Evolutionary conservation across 2,797 vertebrate genomes (phyloP).

Genomic region (Enteromius unitaeniatus): DNA sequence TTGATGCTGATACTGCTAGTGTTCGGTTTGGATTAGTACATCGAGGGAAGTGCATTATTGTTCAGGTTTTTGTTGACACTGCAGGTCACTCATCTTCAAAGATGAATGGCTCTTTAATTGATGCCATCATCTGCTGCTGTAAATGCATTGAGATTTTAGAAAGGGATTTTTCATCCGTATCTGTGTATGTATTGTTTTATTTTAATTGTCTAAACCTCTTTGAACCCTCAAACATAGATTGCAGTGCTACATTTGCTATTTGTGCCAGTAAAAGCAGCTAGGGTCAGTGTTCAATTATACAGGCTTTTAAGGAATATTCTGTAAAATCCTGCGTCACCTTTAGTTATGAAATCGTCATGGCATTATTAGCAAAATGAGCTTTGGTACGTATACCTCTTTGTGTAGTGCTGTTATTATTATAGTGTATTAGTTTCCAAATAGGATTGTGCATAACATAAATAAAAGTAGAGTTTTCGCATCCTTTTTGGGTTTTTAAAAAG

Average conservation of each 20-base stretch:
- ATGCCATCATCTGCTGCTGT: slow-evolving; percentile 45
- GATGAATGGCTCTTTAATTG: slow-evolving; percentile 53
- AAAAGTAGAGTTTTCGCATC: neutral
- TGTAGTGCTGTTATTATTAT: neutral
- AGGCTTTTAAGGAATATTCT: neutral
- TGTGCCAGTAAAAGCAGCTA: neutral
- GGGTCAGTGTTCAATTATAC: neutral
- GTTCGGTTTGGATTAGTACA: neutral
- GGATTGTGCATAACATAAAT: neutral
- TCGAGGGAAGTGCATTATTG: neutral
- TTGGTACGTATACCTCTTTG: too few species aligned
- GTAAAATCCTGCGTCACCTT: neutral
- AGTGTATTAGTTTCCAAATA: neutral
- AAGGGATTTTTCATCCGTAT: neutral
- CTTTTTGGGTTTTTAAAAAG: too few species aligned
- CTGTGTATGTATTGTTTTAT: neutral
- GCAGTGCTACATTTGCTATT: neutral
- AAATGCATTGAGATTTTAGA: neutral
- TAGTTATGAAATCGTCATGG: neutral
- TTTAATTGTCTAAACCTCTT: slow-evolving; percentile 45
- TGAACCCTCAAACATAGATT: neutral
- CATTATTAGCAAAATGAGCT: neutral
- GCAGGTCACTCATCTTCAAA: slow-evolving; percentile 20
- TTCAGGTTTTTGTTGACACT: neutral
- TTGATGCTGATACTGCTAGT: neutral